A percentile compares a stretch with the other conserved stretches of the same genome.
These are phyloP conservation scores for Orthonychiurus folsomi DNA, from an alignment of 2,888 invertebrate genomes.

Conservation along the genomic window DNA sequence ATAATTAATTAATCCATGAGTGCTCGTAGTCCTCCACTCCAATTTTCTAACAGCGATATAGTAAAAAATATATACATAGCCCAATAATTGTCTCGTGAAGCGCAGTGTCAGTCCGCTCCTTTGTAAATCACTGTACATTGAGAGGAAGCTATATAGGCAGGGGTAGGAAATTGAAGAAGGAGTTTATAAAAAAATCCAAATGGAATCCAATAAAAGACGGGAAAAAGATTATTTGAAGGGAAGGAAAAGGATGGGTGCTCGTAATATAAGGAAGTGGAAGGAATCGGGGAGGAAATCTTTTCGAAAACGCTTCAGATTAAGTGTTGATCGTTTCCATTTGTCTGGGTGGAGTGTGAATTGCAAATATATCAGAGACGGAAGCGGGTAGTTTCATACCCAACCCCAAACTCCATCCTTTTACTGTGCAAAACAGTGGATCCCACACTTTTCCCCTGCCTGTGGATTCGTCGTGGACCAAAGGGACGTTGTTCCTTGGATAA, in stretches of 20 bases:
- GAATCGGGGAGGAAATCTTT: conserved; percentile 21
- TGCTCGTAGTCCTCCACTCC: too few species aligned
- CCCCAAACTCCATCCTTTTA: neutral
- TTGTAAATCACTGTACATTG: too few species aligned
- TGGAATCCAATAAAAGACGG: neutral
- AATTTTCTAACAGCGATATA: too few species aligned
- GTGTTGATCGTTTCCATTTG: conserved; percentile 35
- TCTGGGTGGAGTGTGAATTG: conserved; percentile 7
- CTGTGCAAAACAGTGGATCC: neutral
- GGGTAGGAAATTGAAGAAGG: too few species aligned
- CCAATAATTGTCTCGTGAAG: too few species aligned
- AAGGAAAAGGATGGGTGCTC: neutral
- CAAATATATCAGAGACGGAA: neutral
- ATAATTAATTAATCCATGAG: too few species aligned
- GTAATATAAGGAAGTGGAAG: neutral
- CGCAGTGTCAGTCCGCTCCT: too few species aligned
- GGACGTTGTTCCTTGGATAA: too few species aligned
- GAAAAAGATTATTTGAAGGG: neutral
- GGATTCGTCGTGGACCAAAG: too few species aligned
- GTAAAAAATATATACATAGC: too few species aligned
- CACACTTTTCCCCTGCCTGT: neutral
- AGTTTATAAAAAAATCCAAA: neutral
- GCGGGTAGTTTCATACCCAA: too few species aligned
- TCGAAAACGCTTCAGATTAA: conserved; percentile 30
- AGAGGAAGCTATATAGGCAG: too few species aligned